These are phyloP conservation scores for Aix galericulata DNA, from an alignment of 2,113 vertebrate genomes.

Conservation along the genomic window DNA sequence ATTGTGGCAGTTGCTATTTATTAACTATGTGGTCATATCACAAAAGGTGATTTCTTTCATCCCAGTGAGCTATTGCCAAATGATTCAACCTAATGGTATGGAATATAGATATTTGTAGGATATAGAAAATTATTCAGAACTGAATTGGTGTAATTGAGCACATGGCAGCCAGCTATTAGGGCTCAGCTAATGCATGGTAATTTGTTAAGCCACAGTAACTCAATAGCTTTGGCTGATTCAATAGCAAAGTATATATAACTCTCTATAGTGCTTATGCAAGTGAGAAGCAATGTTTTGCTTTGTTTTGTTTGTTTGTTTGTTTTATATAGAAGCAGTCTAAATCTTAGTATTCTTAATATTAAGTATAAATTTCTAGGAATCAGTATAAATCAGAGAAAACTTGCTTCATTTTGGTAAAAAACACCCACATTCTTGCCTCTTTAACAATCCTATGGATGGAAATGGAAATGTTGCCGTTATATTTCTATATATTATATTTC, in stretches of 20 bases:
- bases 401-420: not conserved
- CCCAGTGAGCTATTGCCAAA: not conserved
- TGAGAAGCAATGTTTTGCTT: not conserved
- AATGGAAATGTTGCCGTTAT: not conserved
- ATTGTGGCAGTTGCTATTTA: not conserved
- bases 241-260: not conserved
- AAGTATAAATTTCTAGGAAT: not conserved
- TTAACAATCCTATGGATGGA: not conserved
- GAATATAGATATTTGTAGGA: not conserved
- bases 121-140: not conserved
- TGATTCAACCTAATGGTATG: not conserved
- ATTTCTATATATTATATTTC: rapidly evolving
- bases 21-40: not conserved
- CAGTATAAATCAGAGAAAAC: not conserved
- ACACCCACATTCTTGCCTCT: not conserved
- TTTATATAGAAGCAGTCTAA: not conserved
- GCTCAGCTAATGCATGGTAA: not conserved
- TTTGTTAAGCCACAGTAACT: not conserved
- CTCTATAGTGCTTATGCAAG: not conserved
- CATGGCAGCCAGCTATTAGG: not conserved
- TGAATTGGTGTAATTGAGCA: not conserved
- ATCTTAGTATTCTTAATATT: not conserved
- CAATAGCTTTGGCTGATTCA: not conserved
- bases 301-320: not conserved
- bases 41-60: not conserved